Percentiles rank a stretch among this genome's conserved stretches.
Evolutionary conservation across 2,888 invertebrate genomes (phyloP).

Genomic region (Dermolepida albohirtum): DNA sequence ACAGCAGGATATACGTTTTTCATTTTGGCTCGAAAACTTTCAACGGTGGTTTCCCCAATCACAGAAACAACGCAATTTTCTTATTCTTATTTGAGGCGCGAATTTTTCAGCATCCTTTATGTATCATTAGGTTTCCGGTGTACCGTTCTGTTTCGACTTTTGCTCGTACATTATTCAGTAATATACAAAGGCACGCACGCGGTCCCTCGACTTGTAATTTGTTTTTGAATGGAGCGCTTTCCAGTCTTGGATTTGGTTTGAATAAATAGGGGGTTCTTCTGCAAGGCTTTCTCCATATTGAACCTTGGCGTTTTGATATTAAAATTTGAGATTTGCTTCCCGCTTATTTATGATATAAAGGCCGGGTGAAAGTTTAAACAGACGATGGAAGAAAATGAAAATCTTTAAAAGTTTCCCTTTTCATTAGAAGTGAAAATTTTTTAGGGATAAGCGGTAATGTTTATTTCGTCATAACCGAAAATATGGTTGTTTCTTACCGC

Average conservation of each 20-base stretch:
- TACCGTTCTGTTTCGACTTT: conserved; percentile 39
- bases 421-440: conserved; percentile 3
- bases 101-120: conserved; percentile 59
- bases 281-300: conserved; percentile 10
- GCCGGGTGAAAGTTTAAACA: conserved; percentile 17
- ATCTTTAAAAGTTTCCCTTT: background rate
- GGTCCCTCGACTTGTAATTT: conserved; percentile 14
- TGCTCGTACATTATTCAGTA: conserved; percentile 14
- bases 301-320: conserved; percentile 14
- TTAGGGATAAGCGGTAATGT: background rate
- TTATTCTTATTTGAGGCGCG: conserved; percentile 54
- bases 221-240: conserved; percentile 22
- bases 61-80: conserved; percentile 30
- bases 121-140: conserved; percentile 56
- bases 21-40: conserved; percentile 28
- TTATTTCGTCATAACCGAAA: no score
- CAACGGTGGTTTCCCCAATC: conserved; percentile 13
- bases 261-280: conserved; percentile 3
- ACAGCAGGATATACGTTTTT: conserved; percentile 17
- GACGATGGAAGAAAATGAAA: background rate
- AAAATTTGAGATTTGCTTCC: conserved; percentile 26
- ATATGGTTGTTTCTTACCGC: no score
- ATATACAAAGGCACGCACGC: conserved; percentile 16
- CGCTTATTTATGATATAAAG: conserved; percentile 18
- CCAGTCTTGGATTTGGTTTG: conserved; percentile 18